Percentiles rank a stretch among this genome's conserved stretches.
Conservation (phyloP, 2,797 vertebrate genomes). For the Melopsittacus undulatus region DNA sequence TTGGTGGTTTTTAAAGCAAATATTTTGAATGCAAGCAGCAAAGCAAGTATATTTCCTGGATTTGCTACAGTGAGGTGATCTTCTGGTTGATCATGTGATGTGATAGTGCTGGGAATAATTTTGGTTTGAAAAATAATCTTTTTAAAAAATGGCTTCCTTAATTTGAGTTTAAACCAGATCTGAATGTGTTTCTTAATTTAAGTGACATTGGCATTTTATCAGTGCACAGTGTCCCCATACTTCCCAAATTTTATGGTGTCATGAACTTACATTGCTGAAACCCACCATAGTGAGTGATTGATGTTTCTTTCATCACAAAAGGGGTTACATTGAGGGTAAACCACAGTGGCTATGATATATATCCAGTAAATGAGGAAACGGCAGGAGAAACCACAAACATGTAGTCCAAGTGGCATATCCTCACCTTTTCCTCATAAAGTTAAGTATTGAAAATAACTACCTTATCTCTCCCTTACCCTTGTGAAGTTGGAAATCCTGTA, state of each 20-base stretch:
- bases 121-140: constrained; percentile 45
- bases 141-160: neutral
- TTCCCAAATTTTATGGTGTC: constrained; percentile 40
- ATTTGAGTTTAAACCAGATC: constrained; percentile 23
- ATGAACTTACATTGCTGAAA: constrained; percentile 37
- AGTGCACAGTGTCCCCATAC: neutral
- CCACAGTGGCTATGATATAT: constrained; percentile 51
- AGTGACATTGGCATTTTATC: constrained; percentile 23
- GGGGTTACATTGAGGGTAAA: constrained; percentile 26
- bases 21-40: neutral
- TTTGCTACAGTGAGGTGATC: neutral
- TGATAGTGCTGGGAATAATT: neutral
- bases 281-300: constrained; percentile 13
- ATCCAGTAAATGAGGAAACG: constrained; percentile 6
- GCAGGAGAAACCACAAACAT: constrained; percentile 43
- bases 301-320: constrained; percentile 40
- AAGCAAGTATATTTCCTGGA: neutral
- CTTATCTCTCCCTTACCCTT: constrained; percentile 39
- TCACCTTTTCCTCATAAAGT: constrained; percentile 47
- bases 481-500: constrained; percentile 25
- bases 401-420: constrained; percentile 31
- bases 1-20: neutral
- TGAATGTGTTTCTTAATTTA: constrained; percentile 26
- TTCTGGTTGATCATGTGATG: neutral
- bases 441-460: neutral